Evolutionary conservation across 2,797 vertebrate species (phyloP).

Genomic region (Oophaga sylvatica): DNA sequence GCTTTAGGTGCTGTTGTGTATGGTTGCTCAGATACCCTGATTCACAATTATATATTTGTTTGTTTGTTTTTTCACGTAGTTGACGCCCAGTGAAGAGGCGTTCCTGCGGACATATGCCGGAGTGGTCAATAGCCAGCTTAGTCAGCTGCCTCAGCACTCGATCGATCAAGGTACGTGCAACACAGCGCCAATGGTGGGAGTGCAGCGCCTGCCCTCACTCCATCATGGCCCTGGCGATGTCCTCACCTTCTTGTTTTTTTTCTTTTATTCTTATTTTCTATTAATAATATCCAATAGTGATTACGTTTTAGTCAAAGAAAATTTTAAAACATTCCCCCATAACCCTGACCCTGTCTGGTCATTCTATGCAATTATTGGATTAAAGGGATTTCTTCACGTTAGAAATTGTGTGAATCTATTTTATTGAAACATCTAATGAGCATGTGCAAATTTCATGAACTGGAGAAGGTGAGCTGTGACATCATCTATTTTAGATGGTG

Average conservation of each 20-base stretch:
- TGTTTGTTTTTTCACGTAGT: slow-evolving; percentile 70
- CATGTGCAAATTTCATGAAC: too few species aligned
- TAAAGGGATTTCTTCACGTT: too few species aligned
- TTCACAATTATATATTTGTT: background rate
- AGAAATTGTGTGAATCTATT: too few species aligned
- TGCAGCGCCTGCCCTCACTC: background rate
- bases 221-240: background rate
- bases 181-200: background rate
- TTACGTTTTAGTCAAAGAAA: too few species aligned
- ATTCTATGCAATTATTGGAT: too few species aligned
- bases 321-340: too few species aligned
- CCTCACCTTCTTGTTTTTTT: background rate
- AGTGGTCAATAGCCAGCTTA: slow-evolving; percentile 97
- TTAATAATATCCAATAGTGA: too few species aligned
- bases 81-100: slow-evolving; percentile 94
- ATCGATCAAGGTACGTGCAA: slow-evolving; percentile 91
- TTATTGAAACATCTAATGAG: too few species aligned
- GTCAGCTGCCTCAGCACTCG: slow-evolving; percentile 96
- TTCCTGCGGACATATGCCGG: slow-evolving; percentile 95
- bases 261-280: background rate
- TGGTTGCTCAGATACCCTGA: background rate
- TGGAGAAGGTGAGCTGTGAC: too few species aligned
- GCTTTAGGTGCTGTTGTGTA: background rate
- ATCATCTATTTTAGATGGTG: too few species aligned
- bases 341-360: too few species aligned